These are phyloP conservation scores for Penelope pileata DNA, from an alignment of 2,113 vertebrate species.

Conservation along the genomic window DNA sequence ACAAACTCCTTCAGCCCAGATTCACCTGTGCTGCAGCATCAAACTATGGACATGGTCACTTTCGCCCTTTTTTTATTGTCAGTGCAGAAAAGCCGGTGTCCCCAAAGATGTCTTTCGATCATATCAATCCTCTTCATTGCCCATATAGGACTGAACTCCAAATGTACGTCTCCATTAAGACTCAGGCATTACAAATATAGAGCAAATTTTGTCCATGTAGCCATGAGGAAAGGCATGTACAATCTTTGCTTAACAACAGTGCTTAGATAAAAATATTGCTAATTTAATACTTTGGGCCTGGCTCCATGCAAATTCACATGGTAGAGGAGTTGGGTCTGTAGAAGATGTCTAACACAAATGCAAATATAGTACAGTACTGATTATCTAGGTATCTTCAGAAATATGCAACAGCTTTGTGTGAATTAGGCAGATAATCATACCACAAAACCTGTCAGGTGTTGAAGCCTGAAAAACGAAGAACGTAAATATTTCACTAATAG, in stretches of 20 bases:
- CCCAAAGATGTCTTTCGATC: neutral
- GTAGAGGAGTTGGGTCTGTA: neutral
- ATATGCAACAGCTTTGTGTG: neutral
- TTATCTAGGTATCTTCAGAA: neutral
- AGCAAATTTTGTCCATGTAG: neutral
- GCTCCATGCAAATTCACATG: neutral
- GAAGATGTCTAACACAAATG: neutral
- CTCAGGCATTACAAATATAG: neutral
- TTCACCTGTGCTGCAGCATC: neutral
- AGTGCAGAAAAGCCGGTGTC: neutral
- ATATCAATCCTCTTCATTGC: neutral
- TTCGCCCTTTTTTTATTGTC: neutral
- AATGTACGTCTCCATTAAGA: neutral
- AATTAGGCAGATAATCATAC: neutral
- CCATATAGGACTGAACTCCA: neutral
- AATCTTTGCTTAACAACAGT: neutral
- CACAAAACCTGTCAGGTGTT: neutral
- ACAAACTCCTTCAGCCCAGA: fast-evolving
- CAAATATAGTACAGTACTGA: neutral
- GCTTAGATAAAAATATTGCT: neutral
- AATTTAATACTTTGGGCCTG: neutral
- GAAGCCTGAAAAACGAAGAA: neutral
- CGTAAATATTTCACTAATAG: neutral
- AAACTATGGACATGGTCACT: neutral
- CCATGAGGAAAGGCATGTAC: neutral